Base-by-base conservation (phyloP, 2,797 vertebrate species). In the Siniperca scherzeri region DNA sequence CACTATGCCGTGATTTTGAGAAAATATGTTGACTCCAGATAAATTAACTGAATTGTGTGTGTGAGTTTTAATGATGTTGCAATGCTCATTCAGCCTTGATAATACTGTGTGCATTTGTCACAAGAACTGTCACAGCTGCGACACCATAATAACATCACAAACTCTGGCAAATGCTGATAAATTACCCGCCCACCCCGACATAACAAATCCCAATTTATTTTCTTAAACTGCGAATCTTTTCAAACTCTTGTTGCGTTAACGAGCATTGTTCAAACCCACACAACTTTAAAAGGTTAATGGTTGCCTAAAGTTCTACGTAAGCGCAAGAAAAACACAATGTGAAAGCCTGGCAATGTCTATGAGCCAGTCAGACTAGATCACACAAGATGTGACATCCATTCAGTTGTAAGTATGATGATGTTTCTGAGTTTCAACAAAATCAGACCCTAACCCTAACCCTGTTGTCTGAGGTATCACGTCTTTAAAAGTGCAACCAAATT, bases 31-130 rank as follows among this genome's bases (percentile, higher is more conserved):
- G 40, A 75, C 74, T 74, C 25, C 38, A 62, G 78, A 89, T 68
- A 70, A 78, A 81, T 78, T 16, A 68, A 46, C 21, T 44, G 36
- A 74, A 22, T 42, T 59, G 33, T 73, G 33, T 59, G 12, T 27
- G n/a, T 25, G 68, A 78, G 38, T 78, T 85, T 77, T 81, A 87
- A 86, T 80, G 56, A 87, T 42, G 66, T 5, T n/a, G 60, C 36
- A 59, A 17, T 36, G 57, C 62, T 71, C 52, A 74, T 70, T 85
- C 52, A 52, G 33, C 66, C 62, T 42, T 71, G 27, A 87, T 76
- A 71, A 76, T 14, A 27, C 38, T 36, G 16, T 57, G 60, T 67
- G 48, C 74, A 55, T 82, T 81, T 64, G 59, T 82, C 77, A 75
- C 53, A 62, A 38, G 46, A 62, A 46, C 27, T 80, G 64, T 83